Evolutionary conservation across 2,888 invertebrate species (phyloP), one percentile per base, ranked within the genome.

Genomic region (Perdita meconis): DNA sequence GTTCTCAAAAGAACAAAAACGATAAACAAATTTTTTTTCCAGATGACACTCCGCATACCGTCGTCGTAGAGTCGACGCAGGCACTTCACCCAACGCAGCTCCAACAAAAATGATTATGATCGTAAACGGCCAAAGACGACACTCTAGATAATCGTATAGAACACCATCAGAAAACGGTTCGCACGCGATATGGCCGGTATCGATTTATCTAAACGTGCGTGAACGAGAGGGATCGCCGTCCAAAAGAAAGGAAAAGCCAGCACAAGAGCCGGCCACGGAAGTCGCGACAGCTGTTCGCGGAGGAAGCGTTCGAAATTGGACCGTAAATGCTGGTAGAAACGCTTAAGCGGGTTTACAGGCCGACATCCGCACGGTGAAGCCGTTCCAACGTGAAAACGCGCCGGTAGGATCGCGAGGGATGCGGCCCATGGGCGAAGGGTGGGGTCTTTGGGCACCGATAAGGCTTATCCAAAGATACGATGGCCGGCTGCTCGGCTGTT

Each of bases 391-490:
- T 44, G 74, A 65, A 63, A 64, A 68, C 66, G 75, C 60, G 78
- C 53, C 47, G 50, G 72, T 65, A 66, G 51, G 57, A 66, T 70
- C 66, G 71, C 57, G 82, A 78, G 85, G 84, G 81, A 84, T 84
- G 84, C 74, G 81, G 67, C 59, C 81, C 72, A 81, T 74, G 63
- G 81, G 79, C 82, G 86, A 83, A 84, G 88, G 87, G 87, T 75
- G 84, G 84, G 84, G 81, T 76, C 77, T 86, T 76, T 80, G 83
- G 84, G 80, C 83, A 78, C 84, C 84, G 90, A 90, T 90, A 90
- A 90, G 85, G 82, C 86, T 90, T 90, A 90, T 90, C 90, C 82
- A 83, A 75, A 86, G 81, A 86, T 87, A 88, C 82, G 85, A 89
- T 89, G 87, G 86, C 84, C 82, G 86, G 75, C 81, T 67, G 68